Base-by-base conservation (phyloP, 2,888 invertebrate species). In the Exephanes ischioxanthus region DNA sequence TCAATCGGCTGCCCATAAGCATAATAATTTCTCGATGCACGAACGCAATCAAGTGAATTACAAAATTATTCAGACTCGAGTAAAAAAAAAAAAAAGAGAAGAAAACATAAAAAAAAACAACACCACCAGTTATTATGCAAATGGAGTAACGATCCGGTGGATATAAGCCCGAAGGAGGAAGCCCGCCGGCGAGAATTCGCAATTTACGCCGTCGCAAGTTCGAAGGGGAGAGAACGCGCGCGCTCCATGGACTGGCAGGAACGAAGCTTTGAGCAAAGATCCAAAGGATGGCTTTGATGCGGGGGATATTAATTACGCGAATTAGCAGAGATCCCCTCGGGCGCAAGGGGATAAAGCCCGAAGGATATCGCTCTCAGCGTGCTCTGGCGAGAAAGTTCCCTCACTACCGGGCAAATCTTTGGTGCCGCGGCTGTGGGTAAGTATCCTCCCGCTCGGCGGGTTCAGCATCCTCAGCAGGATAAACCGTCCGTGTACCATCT, bases 341-440 rank as follows among this genome's bases (percentile, higher is more conserved):
- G 77, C 76, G 68, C 58, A 51, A 51, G 37, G 37, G 51, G 71
- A 85, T 78, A 33, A 55, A 51, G 77, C 58, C 41, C 19, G 55
- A 41, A 77, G 86, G 82, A 87, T 61, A 58, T 48, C 79, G 77
- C 85, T 72, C 67, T 75, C 82, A 86, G 87, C 87, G 86, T 68
- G 80, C 85, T 86, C 87, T 87, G 73, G 81, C 72, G 86, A 82
- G 84, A 71, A 76, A 80, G 77, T 81, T 76, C 61, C 79, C 73
- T 80, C 79, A 87, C 85, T 78, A 80, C 66, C 66, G 72, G 68
- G 53, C 45, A 22, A 83, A 83, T 83, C 83, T 83, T 82, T 70
- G 19, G 63, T 68, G 75, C 55, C 73, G 77, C 85, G 87, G 82
- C 88, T 80, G 87, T 87, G 83, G 88, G 88, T 88, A 88, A 87